A percentile compares a stretch with the other conserved stretches of the same genome.
Evolutionary conservation across 2,888 invertebrate species (phyloP).

Genomic region (Erynnis tages): DNA sequence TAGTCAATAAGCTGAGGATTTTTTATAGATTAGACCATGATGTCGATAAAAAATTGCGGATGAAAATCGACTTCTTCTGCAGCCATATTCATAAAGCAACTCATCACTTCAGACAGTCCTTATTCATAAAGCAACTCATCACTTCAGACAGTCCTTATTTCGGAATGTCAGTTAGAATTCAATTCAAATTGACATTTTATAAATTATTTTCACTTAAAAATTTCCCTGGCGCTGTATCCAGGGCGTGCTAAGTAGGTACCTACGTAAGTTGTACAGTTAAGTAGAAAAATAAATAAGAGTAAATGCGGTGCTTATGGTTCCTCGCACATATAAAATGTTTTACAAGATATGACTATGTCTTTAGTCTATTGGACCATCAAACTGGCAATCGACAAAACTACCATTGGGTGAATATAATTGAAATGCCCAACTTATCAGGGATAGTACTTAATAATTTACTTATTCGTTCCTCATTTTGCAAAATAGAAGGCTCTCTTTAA

Average conservation of each 20-base stretch:
- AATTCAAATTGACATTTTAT: too few species aligned
- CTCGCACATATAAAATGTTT: constrained; percentile 4
- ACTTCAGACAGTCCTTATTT: too few species aligned
- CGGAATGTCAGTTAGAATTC: too few species aligned
- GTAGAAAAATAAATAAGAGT: constrained; percentile 54
- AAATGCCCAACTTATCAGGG: constrained; percentile 2
- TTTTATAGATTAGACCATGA: too few species aligned
- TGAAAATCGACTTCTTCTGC: too few species aligned
- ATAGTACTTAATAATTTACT: constrained; percentile 22
- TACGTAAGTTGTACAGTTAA: constrained; percentile 72
- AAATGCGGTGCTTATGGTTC: constrained; percentile 43
- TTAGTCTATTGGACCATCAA: not conserved
- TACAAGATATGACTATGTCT: not conserved
- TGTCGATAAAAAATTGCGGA: too few species aligned
- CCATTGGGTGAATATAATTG: constrained; percentile 3
- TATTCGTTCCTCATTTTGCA: constrained; percentile 10
- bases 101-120: too few species aligned
- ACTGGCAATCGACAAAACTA: not conserved
- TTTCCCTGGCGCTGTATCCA: too few species aligned
- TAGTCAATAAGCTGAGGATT: too few species aligned
- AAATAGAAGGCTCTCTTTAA: constrained; percentile 14
- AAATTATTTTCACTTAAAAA: too few species aligned
- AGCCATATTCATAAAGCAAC: too few species aligned
- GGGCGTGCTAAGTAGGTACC: constrained; percentile 40
- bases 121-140: too few species aligned